phyloP scores from a whole-genome alignment of 2,888 invertebrate genomes.

The Norana najaformis region DNA sequence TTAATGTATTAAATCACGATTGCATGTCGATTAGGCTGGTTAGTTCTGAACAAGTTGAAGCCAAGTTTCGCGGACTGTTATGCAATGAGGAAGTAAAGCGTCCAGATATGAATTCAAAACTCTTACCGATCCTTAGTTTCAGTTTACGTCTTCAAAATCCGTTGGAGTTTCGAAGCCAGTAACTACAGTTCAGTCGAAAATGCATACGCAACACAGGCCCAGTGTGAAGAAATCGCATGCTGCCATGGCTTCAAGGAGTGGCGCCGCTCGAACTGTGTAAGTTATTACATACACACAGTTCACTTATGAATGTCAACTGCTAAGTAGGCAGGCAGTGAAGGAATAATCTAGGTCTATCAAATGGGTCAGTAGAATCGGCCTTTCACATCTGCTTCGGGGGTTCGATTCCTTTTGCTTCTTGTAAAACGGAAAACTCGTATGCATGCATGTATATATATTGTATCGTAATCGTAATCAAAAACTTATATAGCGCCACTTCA shows the following conservation, averaged over 20 bases:
- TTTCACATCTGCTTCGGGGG: no score
- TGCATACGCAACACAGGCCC: background rate
- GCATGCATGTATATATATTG: no score
- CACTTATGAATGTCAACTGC: no score
- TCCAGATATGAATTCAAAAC: background rate
- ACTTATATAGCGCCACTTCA: no score
- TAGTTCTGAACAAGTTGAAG: background rate
- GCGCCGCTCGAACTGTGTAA: background rate
- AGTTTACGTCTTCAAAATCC: background rate
- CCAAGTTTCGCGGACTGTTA: background rate
- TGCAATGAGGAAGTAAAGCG: slow-evolving; percentile 5
- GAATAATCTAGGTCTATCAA: no score
- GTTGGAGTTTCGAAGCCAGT: background rate
- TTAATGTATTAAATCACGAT: background rate
- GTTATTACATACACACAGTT: background rate
- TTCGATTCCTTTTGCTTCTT: no score
- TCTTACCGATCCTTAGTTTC: background rate
- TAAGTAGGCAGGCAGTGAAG: no score
- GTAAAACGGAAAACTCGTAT: no score
- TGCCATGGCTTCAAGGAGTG: background rate
- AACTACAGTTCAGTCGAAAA: background rate
- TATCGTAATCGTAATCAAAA: no score
- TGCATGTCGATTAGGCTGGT: background rate
- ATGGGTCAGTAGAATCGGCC: no score
- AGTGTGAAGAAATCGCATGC: background rate